Conservation (phyloP, 2,888 invertebrate genomes). For the Monopis laevigella region DNA sequence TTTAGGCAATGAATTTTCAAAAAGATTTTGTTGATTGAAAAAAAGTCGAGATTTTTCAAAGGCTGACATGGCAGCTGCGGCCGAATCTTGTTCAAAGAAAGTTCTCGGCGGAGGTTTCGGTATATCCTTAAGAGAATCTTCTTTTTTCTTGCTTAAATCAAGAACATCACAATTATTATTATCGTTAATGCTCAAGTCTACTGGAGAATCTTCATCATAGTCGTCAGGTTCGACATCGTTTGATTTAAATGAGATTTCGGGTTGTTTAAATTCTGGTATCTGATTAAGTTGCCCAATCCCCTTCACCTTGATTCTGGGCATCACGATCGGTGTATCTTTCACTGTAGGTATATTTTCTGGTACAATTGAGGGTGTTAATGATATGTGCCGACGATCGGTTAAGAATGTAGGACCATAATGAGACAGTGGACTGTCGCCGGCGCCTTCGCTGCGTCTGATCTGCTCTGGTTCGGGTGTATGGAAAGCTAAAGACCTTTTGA, state of each 20-base stretch:
- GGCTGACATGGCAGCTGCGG: constrained; percentile 43
- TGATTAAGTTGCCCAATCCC: constrained; percentile 70
- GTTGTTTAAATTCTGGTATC: constrained; percentile 55
- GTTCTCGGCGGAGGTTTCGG: constrained; percentile 51
- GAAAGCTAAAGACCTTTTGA: constrained; percentile 64
- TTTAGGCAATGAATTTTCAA: constrained; percentile 69
- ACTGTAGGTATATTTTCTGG: constrained; percentile 39
- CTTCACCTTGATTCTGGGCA: constrained; percentile 69
- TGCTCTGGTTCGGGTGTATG: constrained; percentile 60
- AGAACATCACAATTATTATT: constrained; percentile 72
- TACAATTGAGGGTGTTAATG: constrained; percentile 40
- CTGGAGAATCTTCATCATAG: constrained; percentile 65
- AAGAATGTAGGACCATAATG: constrained; percentile 56
- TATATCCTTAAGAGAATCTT: constrained; percentile 41
- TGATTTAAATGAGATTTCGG: constrained; percentile 39
- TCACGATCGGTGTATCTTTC: constrained; percentile 43
- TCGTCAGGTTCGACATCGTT: constrained; percentile 41
- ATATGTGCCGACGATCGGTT: constrained; percentile 50
- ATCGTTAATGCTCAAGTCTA: constrained; percentile 74
- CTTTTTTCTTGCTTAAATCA: constrained; percentile 83
- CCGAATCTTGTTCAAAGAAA: constrained; percentile 44
- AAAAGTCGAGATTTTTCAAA: constrained; percentile 68
- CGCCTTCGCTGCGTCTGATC: constrained; percentile 45
- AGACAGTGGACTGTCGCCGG: constrained; percentile 48
- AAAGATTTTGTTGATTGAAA: constrained; percentile 71